phyloP scores from a whole-genome alignment of 2,113 vertebrate species.

The Vireo altiloquus region DNA sequence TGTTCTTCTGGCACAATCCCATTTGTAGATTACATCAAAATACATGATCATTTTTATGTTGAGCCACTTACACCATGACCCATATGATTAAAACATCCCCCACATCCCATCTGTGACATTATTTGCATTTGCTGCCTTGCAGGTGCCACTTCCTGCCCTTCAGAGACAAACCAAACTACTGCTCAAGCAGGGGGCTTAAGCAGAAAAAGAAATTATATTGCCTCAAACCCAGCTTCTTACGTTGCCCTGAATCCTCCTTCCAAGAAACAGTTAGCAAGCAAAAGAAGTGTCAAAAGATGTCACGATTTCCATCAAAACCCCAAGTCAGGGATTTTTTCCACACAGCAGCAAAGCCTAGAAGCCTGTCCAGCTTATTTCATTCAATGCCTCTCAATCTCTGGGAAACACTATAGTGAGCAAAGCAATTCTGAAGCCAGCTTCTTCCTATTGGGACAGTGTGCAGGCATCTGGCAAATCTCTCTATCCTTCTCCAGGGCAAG shows the following conservation, averaged over 20 bases:
- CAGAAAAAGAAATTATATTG: conserved; percentile 27
- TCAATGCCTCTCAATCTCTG: background rate
- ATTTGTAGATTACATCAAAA: background rate
- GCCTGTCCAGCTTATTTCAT: conserved; percentile 1
- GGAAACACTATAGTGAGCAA: background rate
- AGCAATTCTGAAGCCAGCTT: background rate
- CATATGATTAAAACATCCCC: background rate
- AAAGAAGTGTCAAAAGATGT: background rate
- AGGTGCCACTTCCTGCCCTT: conserved; percentile 50
- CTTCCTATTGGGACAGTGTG: background rate
- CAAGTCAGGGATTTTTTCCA: background rate
- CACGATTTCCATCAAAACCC: background rate
- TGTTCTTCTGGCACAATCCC: background rate
- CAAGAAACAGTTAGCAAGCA: background rate
- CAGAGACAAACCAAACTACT: conserved; percentile 20
- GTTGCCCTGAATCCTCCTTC: background rate
- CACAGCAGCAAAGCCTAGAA: background rate
- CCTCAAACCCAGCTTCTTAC: background rate
- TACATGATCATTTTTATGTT: background rate
- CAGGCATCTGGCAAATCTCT: background rate
- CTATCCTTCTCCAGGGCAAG: background rate
- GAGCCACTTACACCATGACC: background rate
- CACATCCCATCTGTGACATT: background rate
- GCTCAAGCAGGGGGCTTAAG: conserved; percentile 4
- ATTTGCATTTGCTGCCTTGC: conserved; percentile 33